phyloP scores from a whole-genome alignment of 1,140 invertebrate genomes.

The Sitobion miscanthi region DNA sequence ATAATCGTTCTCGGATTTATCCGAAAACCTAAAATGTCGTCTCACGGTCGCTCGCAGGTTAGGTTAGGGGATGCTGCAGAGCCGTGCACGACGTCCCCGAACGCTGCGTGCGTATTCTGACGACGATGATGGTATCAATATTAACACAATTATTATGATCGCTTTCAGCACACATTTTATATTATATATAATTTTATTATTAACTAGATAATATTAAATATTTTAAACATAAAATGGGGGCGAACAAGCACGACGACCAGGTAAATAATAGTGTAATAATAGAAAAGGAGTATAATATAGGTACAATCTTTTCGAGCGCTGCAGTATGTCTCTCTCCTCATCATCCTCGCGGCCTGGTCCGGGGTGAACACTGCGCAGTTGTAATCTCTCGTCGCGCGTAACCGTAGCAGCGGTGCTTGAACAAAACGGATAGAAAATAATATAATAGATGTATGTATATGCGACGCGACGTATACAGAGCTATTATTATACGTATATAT shows the following conservation, averaged over 20 bases:
- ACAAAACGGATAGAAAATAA: constrained; percentile 6
- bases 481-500: constrained; percentile 46
- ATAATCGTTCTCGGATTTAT: not conserved
- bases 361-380: not conserved
- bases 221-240: not conserved
- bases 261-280: not conserved
- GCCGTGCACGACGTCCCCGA: not conserved
- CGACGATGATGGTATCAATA: not conserved
- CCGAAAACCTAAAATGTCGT: not conserved
- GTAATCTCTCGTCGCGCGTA: not conserved
- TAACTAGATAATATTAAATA: not conserved
- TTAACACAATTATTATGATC: not conserved
- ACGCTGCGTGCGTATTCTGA: not conserved
- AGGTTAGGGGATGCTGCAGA: not conserved
- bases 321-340: not conserved
- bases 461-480: not conserved
- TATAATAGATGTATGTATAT: not conserved
- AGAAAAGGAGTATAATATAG: not conserved
- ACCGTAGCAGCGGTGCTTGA: not conserved
- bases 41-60: not conserved
- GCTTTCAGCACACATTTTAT: not conserved
- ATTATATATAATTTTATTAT: not conserved
- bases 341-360: not conserved
- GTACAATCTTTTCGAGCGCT: not conserved
- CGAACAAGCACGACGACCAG: not conserved